Conservation (phyloP, 2,113 vertebrate species). For the Laticauda colubrina region DNA sequence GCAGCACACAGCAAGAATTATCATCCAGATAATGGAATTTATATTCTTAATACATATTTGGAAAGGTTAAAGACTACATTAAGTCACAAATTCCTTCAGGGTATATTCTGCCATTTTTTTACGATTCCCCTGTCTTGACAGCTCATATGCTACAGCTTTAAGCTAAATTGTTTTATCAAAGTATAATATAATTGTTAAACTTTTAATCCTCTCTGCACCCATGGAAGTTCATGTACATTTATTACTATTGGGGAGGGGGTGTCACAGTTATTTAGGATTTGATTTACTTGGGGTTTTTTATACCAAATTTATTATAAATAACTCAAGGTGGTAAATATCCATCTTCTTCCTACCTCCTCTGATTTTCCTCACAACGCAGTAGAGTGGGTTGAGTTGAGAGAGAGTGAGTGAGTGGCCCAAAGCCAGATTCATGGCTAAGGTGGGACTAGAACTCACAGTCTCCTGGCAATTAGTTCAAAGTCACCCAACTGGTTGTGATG, state of each 20-base stretch:
- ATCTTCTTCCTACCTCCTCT: neutral
- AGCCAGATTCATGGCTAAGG: neutral
- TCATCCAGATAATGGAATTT: slow-evolving; percentile 1
- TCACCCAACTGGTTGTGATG: neutral
- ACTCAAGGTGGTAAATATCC: neutral
- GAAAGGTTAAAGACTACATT: neutral
- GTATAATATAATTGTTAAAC: neutral
- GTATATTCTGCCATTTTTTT: neutral
- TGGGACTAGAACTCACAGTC: neutral
- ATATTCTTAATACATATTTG: neutral
- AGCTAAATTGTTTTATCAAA: neutral
- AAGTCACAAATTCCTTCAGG: neutral
- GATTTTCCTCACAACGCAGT: neutral
- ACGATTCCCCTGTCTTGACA: neutral
- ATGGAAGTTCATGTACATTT: neutral
- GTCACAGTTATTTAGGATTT: neutral
- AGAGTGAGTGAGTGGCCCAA: neutral
- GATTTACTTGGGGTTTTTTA: neutral
- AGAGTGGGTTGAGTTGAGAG: neutral
- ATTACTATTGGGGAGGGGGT: neutral
- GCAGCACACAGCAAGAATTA: neutral
- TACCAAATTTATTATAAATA: neutral
- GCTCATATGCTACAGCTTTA: neutral
- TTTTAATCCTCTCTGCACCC: neutral
- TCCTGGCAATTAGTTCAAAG: neutral